A percentile compares a stretch with the other conserved stretches of the same genome.
These are phyloP conservation scores for Pantherophis vulpinus DNA, from an alignment of 2,797 vertebrate genomes.

Conservation along the genomic window DNA sequence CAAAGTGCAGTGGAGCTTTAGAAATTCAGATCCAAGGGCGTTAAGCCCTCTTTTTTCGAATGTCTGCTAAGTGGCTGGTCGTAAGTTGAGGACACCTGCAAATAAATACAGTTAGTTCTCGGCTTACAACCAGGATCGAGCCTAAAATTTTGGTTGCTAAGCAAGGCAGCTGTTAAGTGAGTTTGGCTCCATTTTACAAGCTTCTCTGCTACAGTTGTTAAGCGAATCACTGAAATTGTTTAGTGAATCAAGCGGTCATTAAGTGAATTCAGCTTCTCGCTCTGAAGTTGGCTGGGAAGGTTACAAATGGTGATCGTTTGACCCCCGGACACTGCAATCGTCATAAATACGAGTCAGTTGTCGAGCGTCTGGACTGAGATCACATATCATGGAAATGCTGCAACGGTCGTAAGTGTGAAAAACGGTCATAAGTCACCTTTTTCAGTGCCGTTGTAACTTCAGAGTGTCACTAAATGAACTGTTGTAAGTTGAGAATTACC, in stretches of 20 bases:
- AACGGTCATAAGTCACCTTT: too few species aligned
- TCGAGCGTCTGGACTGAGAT: too few species aligned
- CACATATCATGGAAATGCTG: too few species aligned
- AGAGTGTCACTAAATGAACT: neutral
- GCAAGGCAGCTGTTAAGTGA: neutral
- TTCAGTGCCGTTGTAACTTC: too few species aligned
- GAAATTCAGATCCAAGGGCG: too few species aligned
- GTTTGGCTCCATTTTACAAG: neutral
- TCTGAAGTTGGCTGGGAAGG: neutral
- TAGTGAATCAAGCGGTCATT: neutral
- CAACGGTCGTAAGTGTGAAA: too few species aligned
- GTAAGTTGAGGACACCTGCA: neutral
- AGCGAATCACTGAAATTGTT: too few species aligned
- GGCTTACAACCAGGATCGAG: too few species aligned
- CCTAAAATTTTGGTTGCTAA: neutral
- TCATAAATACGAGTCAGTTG: too few species aligned
- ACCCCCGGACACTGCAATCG: neutral
- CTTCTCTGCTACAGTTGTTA: neutral
- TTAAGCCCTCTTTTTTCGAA: too few species aligned
- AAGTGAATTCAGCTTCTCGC: neutral
- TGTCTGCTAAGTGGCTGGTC: neutral
- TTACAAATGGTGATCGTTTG: neutral
- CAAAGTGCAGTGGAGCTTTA: too few species aligned
- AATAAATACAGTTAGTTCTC: neutral
- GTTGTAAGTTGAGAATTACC: neutral